Base-by-base conservation (phyloP, 1,140 invertebrate genomes). In the Ceratina japonica region DNA sequence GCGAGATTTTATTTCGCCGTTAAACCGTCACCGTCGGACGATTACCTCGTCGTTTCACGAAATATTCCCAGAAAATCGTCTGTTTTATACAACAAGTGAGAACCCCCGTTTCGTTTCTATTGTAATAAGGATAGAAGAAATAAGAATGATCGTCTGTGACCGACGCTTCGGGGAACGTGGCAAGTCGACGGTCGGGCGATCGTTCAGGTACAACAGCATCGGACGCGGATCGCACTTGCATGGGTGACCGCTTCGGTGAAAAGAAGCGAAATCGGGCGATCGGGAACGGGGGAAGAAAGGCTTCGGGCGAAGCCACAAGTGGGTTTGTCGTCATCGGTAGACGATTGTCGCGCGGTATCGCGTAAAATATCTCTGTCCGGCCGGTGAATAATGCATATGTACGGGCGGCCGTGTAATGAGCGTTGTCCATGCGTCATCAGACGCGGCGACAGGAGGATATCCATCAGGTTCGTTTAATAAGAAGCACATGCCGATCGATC, bases 401-500 rank as follows among this genome's bases (percentile, higher is more conserved):
- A 15, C 2, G 7, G 1, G n/a, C 16, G 18, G 4, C 13, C 7
- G 27, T 15, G 49, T n/a, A 31, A 64, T 22, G 27, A 44, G 37
- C 64, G 51, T 75, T 66, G 51, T 66, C 51, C 51, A 75, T 58
- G 22, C 73, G 63, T 65, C 61, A 66, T 66, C 62, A 63, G 13
- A 10, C 61, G 20, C 70, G 24, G 18, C 27, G 31, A 69, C 44
- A 31, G 27, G 27, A 44, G 64, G 56, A 69, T 69, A 69, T 76
- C 64, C 74, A 37, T 76, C 64, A 52, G 20, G 54, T 69, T 51
- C 74, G 20, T 69, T 76, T 76, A 76, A 76, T 76, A 76, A 76
- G 74, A 76, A 69, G 24, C 51, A 44, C 65, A 51, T 61, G 49
- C 22, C 65, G 54, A 69, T 69, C 74, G 74, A 76, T 76, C 74